These are phyloP conservation scores for Emydoidea blandingii DNA, from an alignment of 2,797 vertebrate species.

Conservation along the genomic window DNA sequence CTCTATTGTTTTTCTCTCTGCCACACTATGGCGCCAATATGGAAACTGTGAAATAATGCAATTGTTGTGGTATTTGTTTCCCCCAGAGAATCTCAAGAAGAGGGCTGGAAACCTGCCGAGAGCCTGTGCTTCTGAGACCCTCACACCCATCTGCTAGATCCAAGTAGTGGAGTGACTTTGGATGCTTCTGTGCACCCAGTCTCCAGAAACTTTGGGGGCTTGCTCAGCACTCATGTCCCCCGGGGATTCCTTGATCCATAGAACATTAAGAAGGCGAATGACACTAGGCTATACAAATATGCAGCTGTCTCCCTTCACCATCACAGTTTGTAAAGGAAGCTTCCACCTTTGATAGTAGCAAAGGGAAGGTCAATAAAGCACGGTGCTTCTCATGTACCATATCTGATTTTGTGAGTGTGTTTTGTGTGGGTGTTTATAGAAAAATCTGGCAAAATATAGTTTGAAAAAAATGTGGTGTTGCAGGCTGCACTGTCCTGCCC, in stretches of 20 bases:
- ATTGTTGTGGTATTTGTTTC: no score
- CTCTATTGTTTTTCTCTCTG: background rate
- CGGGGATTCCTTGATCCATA: background rate
- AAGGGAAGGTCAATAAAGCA: background rate
- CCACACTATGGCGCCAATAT: background rate
- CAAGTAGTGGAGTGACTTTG: accelerated
- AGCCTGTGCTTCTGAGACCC: background rate
- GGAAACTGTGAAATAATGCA: background rate
- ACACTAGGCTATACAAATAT: background rate
- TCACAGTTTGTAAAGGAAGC: background rate
- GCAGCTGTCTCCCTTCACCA: background rate
- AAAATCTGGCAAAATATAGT: conserved; percentile 71
- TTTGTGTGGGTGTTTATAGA: conserved; percentile 77
- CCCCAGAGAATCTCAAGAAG: no score
- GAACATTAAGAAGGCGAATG: accelerated
- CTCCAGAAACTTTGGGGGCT: background rate
- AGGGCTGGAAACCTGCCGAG: background rate
- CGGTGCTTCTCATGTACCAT: conserved; percentile 35
- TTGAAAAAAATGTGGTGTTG: conserved; percentile 66
- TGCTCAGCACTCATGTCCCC: background rate
- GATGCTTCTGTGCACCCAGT: background rate
- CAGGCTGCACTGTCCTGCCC: conserved; percentile 43
- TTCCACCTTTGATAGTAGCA: background rate
- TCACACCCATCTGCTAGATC: background rate
- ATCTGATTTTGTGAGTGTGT: background rate